These are phyloP conservation scores for Nasua narica DNA, from an alignment of 2,797 vertebrate species.

Conservation along the genomic window DNA sequence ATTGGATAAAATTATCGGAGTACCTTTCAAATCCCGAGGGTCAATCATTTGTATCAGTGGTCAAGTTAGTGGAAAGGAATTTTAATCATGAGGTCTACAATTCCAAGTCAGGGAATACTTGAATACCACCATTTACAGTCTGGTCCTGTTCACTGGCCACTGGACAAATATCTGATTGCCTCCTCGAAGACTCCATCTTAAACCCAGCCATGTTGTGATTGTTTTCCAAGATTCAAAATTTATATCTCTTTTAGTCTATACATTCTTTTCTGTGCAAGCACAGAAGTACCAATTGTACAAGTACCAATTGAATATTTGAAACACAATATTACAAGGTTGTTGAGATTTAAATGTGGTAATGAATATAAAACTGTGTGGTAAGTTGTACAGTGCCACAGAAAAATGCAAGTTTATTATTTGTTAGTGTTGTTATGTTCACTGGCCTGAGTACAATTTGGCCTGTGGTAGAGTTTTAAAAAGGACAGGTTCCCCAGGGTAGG, in stretches of 20 bases:
- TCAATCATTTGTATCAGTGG: neutral
- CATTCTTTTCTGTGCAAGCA: neutral
- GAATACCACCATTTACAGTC: neutral
- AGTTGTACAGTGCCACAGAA: neutral
- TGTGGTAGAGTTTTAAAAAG: neutral
- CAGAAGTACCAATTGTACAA: neutral
- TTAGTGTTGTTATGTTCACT: neutral
- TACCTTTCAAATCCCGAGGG: neutral
- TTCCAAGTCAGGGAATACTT: neutral
- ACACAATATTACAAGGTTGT: neutral
- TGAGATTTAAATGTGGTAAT: slow-evolving; percentile 2
- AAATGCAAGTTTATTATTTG: neutral
- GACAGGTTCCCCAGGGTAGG: neutral
- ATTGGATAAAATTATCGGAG: neutral
- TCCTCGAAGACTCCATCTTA: neutral
- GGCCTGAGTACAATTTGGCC: neutral
- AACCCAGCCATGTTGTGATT: neutral
- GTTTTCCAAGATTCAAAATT: neutral
- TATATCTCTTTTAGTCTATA: slow-evolving; percentile 6
- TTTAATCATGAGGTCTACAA: slow-evolving; percentile 1
- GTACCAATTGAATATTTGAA: neutral
- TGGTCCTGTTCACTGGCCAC: neutral
- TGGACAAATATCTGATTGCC: neutral
- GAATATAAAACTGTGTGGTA: neutral
- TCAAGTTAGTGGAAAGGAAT: neutral